These are phyloP conservation scores for Eudyptes chrysolophus DNA, from an alignment of 2,113 vertebrate genomes.

Conservation along the genomic window DNA sequence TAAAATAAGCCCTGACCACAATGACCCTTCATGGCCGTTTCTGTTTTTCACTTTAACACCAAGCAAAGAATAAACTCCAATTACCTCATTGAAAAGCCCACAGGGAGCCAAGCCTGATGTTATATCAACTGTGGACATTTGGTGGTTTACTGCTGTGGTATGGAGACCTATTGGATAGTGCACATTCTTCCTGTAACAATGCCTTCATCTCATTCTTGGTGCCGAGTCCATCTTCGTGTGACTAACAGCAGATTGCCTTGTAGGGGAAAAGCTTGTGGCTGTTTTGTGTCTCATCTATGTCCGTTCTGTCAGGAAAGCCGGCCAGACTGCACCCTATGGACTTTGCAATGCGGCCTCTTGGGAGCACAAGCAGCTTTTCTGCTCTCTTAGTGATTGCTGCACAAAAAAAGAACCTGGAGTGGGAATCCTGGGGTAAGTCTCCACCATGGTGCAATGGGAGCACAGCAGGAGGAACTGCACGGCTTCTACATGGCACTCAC, in stretches of 20 bases:
- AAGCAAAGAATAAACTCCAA: conserved; percentile 20
- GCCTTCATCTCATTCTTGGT: background rate
- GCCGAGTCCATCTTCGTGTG: background rate
- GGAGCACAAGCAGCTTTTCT: background rate
- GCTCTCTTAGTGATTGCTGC: background rate
- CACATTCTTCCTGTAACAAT: background rate
- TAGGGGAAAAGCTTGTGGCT: background rate
- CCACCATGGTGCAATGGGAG: background rate
- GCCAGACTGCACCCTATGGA: background rate
- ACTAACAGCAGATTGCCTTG: background rate
- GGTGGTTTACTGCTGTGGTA: background rate
- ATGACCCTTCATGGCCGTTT: background rate
- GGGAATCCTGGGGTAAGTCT: background rate
- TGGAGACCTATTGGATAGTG: background rate
- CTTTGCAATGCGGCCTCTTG: background rate
- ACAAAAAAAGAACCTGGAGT: background rate
- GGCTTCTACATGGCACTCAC: background rate
- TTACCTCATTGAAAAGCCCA: background rate
- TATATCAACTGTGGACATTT: background rate
- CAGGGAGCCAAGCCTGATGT: background rate
- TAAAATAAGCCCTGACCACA: conserved; percentile 5
- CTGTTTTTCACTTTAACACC: conserved; percentile 23
- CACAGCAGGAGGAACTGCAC: background rate
- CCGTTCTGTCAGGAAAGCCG: background rate
- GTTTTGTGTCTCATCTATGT: background rate